Conservation (phyloP, 2,113 vertebrate genomes). For the Bos indicus region DNA sequence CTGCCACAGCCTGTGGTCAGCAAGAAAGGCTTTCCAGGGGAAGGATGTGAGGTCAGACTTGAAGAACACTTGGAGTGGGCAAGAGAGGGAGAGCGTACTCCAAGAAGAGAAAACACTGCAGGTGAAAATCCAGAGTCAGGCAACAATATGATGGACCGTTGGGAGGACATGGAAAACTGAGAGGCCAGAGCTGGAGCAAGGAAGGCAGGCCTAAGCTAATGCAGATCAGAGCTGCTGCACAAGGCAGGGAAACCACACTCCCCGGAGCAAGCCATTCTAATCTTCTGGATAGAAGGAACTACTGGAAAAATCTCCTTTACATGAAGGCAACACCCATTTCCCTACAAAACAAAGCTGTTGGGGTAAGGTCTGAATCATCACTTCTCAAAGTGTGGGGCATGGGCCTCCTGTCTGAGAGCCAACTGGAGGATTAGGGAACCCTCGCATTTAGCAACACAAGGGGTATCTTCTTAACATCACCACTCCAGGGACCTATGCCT, state of each 20-base stretch:
- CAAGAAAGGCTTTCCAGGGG: not conserved
- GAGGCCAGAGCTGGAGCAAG: not conserved
- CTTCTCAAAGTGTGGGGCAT: not conserved
- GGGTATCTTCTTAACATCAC: not conserved
- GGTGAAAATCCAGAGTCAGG: not conserved
- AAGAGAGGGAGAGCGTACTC: not conserved
- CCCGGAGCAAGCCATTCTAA: not conserved
- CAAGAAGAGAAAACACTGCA: not conserved
- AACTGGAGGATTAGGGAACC: not conserved
- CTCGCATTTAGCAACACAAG: not conserved
- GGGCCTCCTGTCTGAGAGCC: not conserved
- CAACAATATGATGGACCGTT: not conserved
- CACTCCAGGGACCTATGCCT: not conserved
- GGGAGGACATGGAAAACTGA: not conserved
- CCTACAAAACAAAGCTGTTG: not conserved
- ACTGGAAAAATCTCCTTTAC: not conserved
- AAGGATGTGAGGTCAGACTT: not conserved
- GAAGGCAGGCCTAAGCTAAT: not conserved
- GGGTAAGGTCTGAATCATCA: not conserved
- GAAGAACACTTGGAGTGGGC: not conserved
- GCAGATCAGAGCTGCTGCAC: not conserved
- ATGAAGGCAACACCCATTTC: not conserved
- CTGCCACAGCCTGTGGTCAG: not conserved
- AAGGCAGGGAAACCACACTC: not conserved
- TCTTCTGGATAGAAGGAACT: not conserved